Evolutionary conservation across 2,797 vertebrate genomes (phyloP).

Genomic region (Menidia menidia): DNA sequence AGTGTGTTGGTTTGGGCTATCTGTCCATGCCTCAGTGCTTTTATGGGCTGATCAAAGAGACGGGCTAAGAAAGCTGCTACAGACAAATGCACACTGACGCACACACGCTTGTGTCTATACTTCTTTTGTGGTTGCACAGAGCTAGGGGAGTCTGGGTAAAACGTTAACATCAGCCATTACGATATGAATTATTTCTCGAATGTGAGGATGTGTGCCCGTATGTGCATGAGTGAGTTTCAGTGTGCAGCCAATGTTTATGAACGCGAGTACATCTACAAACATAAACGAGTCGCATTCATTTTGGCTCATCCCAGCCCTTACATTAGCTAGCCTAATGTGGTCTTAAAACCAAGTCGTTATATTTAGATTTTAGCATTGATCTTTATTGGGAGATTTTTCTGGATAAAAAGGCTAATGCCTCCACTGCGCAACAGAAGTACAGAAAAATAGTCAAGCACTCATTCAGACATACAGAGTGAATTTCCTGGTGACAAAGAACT

Average conservation of each 20-base stretch:
- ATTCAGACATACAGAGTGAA: slow-evolving; percentile 29
- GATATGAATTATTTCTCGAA: slow-evolving; percentile 75
- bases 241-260: slow-evolving; percentile 28
- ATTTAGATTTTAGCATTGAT: too few relatives aligned
- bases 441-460: slow-evolving; percentile 7
- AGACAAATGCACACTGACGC: slow-evolving; percentile 34
- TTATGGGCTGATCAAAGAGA: slow-evolving; percentile 79
- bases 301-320: background rate
- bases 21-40: slow-evolving; percentile 69
- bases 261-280: slow-evolving; percentile 25
- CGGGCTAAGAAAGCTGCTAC: slow-evolving; percentile 69
- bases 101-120: slow-evolving; percentile 6
- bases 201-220: slow-evolving; percentile 39
- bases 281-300: background rate
- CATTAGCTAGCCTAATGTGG: background rate
- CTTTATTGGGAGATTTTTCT: background rate
- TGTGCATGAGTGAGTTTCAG: slow-evolving; percentile 35
- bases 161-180: slow-evolving; percentile 75
- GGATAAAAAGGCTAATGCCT: background rate
- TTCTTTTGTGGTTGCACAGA: slow-evolving; percentile 59
- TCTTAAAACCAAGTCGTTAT: background rate
- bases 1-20: slow-evolving; percentile 67
- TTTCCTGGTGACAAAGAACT: slow-evolving; percentile 56
- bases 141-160: slow-evolving; percentile 57
- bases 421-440: background rate